These are phyloP conservation scores for Glossosoma conforme DNA, from an alignment of 1,140 invertebrate species.

Conservation along the genomic window DNA sequence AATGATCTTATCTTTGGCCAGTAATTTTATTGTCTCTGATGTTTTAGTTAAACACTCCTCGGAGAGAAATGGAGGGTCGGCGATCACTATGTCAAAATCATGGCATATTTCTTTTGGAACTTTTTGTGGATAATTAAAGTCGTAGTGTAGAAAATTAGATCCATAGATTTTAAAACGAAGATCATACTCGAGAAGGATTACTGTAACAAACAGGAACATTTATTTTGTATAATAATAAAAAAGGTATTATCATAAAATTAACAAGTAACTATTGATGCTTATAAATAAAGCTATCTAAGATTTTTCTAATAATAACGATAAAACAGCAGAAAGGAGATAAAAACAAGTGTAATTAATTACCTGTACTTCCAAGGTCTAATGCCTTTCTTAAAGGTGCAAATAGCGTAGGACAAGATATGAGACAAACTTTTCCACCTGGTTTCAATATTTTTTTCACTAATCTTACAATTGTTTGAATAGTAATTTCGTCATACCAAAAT, in stretches of 20 bases:
- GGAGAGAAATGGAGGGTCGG: conserved; percentile 91
- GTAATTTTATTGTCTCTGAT: conserved; percentile 68
- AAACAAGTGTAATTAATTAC: conserved; percentile 34
- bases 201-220: conserved; percentile 45
- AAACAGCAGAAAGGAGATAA: conserved; percentile 19
- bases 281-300: background rate
- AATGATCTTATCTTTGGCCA: conserved; percentile 77
- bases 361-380: conserved; percentile 42
- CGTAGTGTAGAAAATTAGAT: conserved; percentile 80
- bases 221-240: conserved; percentile 8
- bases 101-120: conserved; percentile 57
- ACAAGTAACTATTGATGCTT: conserved; percentile 2
- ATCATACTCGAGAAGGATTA: conserved; percentile 79
- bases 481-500: conserved; percentile 89
- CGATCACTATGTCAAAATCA: conserved; percentile 80
- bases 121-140: conserved; percentile 78
- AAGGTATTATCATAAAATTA: conserved; percentile 13
- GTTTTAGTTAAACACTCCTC: conserved; percentile 89
- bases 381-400: conserved; percentile 63
- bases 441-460: conserved; percentile 54
- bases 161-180: conserved; percentile 73
- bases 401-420: conserved; percentile 86
- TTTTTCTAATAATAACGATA: background rate
- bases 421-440: conserved; percentile 65
- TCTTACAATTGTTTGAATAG: conserved; percentile 62